Evolutionary conservation across 1,140 invertebrate species (phyloP).

Genomic region (Helicoverpa armigera): DNA sequence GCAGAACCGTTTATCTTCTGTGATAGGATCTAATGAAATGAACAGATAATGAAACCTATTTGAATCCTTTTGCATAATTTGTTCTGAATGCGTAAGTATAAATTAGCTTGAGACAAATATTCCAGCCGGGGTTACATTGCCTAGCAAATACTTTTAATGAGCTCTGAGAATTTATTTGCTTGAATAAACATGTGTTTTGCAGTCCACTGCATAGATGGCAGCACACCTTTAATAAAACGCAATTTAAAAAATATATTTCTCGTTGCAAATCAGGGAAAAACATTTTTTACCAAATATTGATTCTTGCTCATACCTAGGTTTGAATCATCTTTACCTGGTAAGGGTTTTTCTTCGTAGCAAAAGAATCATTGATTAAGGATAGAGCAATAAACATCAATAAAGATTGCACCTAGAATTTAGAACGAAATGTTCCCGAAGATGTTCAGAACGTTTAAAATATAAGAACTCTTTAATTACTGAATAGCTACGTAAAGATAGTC

Average conservation of each 20-base stretch:
- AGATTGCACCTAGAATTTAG: too few species aligned
- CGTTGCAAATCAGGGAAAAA: neutral
- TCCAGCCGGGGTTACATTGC: neutral
- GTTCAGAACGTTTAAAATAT: too few species aligned
- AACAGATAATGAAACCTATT: conserved; percentile 30
- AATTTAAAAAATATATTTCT: neutral
- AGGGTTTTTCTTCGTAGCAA: too few species aligned
- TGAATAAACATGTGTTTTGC: conserved; percentile 21
- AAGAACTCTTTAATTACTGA: neutral
- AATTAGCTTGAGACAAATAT: conserved; percentile 36
- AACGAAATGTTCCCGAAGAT: too few species aligned
- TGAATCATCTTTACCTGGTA: too few species aligned
- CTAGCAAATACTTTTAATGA: conserved; percentile 41
- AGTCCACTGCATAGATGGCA: conserved; percentile 16
- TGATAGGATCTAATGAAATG: conserved; percentile 38
- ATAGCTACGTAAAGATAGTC: conserved; percentile 5
- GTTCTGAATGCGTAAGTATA: conserved; percentile 34
- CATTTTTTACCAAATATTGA: too few species aligned
- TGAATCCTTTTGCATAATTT: conserved; percentile 40
- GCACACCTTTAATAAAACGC: neutral
- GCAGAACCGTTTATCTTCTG: neutral
- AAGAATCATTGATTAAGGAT: too few species aligned
- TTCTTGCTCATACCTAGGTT: too few species aligned
- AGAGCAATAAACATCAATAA: too few species aligned
- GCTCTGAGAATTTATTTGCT: conserved; percentile 18